phyloP scores from a whole-genome alignment of 1,140 invertebrate species.

The Conus betulinus region DNA sequence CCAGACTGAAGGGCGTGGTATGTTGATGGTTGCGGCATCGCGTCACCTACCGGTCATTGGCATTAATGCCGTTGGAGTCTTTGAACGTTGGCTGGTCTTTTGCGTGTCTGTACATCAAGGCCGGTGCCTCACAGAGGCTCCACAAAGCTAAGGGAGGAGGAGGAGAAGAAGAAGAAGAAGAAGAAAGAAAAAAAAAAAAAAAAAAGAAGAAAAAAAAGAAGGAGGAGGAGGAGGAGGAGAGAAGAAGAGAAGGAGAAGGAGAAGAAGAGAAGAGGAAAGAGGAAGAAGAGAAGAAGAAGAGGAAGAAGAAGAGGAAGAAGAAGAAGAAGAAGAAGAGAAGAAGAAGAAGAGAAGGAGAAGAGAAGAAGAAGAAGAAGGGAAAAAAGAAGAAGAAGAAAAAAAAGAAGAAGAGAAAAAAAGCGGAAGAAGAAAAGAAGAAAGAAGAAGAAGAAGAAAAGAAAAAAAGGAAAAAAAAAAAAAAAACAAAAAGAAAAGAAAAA shows the following conservation, averaged over 20 bases:
- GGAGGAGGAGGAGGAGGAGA: neutral
- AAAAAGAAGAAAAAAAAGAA: neutral
- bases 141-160: too few species aligned
- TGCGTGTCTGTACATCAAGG: too few species aligned
- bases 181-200: neutral
- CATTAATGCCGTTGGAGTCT: too few species aligned
- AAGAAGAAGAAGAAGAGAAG: neutral
- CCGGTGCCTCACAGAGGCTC: too few species aligned
- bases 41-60: too few species aligned
- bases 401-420: neutral
- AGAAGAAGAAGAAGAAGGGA: neutral
- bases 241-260: neutral
- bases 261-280: neutral
- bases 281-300: too few species aligned
- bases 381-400: neutral
- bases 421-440: neutral
- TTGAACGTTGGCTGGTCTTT: too few species aligned
- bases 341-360: neutral
- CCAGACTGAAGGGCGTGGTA: too few species aligned
- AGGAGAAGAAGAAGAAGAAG: neutral
- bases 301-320: neutral
- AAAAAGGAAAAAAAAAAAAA: too few species aligned
- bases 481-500: neutral
- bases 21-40: too few species aligned
- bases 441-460: conserved; percentile 13